Percentiles rank a stretch among this genome's conserved stretches.
phyloP scores from a whole-genome alignment of 2,797 vertebrate genomes.

The Stomatorhinus walkeri region DNA sequence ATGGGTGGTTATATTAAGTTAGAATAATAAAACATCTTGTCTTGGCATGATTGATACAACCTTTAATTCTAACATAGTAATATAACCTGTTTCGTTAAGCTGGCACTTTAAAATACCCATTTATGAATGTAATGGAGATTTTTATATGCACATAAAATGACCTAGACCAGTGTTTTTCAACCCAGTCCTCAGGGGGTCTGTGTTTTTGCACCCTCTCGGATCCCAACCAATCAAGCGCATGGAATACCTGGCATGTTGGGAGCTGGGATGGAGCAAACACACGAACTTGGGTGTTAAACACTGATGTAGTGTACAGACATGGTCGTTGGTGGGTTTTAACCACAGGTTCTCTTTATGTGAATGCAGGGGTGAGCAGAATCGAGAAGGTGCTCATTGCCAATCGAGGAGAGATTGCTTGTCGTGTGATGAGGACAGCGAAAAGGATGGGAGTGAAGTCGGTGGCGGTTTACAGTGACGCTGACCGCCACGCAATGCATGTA shows the following conservation, averaged over 20 bases:
- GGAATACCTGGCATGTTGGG: not conserved
- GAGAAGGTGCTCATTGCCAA: slow-evolving; percentile 91
- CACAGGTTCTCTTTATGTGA: not conserved
- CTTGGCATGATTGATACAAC: not conserved
- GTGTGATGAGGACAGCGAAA: slow-evolving; percentile 89
- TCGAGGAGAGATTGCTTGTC: slow-evolving; percentile 91
- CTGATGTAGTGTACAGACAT: not conserved
- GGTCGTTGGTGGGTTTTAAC: not conserved
- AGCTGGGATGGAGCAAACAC: not conserved
- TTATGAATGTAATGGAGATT: not conserved
- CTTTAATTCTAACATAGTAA: not conserved
- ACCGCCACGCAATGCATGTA: slow-evolving; percentile 85
- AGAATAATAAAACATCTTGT: not conserved
- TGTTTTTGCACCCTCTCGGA: not conserved
- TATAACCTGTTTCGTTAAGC: not conserved
- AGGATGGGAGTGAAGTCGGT: slow-evolving; percentile 90
- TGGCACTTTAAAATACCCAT: not conserved
- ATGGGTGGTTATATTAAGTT: not conserved
- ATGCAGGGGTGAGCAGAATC: slow-evolving; percentile 61
- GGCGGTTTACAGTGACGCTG: slow-evolving; percentile 91
- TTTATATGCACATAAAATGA: not conserved
- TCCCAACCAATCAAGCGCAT: not conserved
- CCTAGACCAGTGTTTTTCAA: not conserved
- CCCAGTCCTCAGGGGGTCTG: not conserved
- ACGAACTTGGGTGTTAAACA: not conserved